Conservation (phyloP, 2,888 invertebrate species). For the Rotaria sp. region DNA sequence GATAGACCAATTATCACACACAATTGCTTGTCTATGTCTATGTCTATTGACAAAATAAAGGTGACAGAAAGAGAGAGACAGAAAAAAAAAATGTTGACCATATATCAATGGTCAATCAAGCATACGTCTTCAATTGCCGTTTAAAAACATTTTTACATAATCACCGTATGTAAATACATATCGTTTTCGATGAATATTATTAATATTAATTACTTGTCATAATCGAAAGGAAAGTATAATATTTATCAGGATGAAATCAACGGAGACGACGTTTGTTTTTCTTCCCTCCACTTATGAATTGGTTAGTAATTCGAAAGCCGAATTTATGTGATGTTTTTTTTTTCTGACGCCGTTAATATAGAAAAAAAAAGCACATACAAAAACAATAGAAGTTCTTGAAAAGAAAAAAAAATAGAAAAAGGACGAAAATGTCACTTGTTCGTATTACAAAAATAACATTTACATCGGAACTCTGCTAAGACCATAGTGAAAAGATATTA, state of each 20-base stretch:
- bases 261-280: neutral
- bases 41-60: neutral
- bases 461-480: neutral
- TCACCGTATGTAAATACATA: neutral
- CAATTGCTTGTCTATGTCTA: neutral
- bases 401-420: neutral
- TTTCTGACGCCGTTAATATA: neutral
- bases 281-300: neutral
- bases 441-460: conserved; percentile 19
- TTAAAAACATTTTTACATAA: neutral
- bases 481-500: neutral
- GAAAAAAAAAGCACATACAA: neutral
- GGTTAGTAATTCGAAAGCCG: neutral
- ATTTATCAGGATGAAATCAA: neutral
- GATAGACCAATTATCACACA: neutral
- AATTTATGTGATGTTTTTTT: neutral
- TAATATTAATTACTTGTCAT: neutral
- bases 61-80: neutral
- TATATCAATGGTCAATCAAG: neutral
- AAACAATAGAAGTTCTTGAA: conserved; percentile 2
- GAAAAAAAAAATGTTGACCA: neutral
- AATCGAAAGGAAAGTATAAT: neutral
- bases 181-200: neutral
- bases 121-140: neutral
- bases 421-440: neutral